Percentiles rank a stretch among this genome's conserved stretches.
Evolutionary conservation across 2,797 vertebrate genomes (phyloP).

Genomic region (Microhierax caerulescens): DNA sequence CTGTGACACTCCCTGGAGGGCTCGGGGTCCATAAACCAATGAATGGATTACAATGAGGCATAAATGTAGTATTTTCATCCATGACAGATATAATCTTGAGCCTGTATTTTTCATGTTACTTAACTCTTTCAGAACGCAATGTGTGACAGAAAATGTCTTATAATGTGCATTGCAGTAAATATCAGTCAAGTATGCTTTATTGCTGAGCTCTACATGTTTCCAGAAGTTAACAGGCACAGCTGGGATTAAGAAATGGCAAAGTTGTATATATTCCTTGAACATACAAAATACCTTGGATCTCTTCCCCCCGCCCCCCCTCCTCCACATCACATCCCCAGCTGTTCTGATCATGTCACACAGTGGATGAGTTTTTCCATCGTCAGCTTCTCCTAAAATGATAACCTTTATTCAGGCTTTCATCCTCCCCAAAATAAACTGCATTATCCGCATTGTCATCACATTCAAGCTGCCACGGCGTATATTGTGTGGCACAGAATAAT

Average conservation of each 20-base stretch:
- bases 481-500: neutral
- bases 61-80: constrained; percentile 62
- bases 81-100: constrained; percentile 55
- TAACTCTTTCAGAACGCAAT: constrained; percentile 66
- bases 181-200: constrained; percentile 55
- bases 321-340: constrained; percentile 46
- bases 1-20: constrained; percentile 48
- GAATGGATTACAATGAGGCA: constrained; percentile 65
- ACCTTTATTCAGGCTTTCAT: constrained; percentile 41
- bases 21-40: constrained; percentile 52
- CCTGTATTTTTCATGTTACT: constrained; percentile 49
- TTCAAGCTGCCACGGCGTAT: neutral
- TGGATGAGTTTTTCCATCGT: constrained; percentile 32
- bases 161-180: constrained; percentile 37
- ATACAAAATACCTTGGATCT: constrained; percentile 54
- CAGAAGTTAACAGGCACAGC: constrained; percentile 60
- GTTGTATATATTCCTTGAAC: constrained; percentile 57
- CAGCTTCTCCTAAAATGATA: constrained; percentile 47
- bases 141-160: constrained; percentile 55
- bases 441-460: constrained; percentile 14
- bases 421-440: neutral
- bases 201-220: constrained; percentile 60
- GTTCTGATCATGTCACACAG: constrained; percentile 37
- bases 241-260: constrained; percentile 51
- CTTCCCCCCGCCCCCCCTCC: constrained; percentile 4